A percentile compares a stretch with the other conserved stretches of the same genome.
Conservation (phyloP, 2,888 invertebrate genomes). For the Tolmerus cingulatus region DNA sequence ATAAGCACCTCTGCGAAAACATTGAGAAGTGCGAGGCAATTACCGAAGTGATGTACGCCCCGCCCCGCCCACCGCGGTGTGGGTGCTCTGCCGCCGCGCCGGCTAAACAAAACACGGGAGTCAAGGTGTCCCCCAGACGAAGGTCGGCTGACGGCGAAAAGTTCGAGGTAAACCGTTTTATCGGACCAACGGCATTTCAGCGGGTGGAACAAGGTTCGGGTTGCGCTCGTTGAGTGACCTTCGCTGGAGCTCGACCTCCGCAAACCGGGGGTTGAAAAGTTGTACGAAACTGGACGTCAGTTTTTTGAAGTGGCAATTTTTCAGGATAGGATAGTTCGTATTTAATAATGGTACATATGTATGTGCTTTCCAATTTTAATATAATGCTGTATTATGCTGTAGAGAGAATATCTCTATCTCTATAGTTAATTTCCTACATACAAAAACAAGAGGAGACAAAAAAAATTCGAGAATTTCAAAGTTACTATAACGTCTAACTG, state of each 20-base stretch:
- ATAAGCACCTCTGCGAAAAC: not conserved
- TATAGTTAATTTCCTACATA: no score
- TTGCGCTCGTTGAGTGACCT: not conserved
- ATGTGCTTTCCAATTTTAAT: no score
- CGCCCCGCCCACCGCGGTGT: not conserved
- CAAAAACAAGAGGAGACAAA: no score
- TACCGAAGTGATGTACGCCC: not conserved
- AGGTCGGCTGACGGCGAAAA: not conserved
- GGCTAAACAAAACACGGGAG: not conserved
- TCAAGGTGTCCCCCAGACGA: not conserved
- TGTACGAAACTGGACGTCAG: not conserved
- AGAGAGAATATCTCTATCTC: no score
- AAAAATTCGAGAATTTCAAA: no score
- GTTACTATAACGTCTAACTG: no score
- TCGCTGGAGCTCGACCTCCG: not conserved
- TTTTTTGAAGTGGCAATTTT: not conserved
- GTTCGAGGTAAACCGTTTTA: not conserved
- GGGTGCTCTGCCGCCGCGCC: not conserved
- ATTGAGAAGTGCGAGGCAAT: not conserved
- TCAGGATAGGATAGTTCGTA: not conserved
- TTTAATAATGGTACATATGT: no score
- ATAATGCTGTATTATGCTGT: no score
- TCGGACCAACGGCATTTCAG: not conserved
- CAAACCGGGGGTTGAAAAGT: not conserved
- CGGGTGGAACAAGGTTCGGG: not conserved